Percentiles rank a stretch among this genome's conserved stretches.
phyloP scores from a whole-genome alignment of 2,113 vertebrate genomes.

The Telmatochromis sp. region DNA sequence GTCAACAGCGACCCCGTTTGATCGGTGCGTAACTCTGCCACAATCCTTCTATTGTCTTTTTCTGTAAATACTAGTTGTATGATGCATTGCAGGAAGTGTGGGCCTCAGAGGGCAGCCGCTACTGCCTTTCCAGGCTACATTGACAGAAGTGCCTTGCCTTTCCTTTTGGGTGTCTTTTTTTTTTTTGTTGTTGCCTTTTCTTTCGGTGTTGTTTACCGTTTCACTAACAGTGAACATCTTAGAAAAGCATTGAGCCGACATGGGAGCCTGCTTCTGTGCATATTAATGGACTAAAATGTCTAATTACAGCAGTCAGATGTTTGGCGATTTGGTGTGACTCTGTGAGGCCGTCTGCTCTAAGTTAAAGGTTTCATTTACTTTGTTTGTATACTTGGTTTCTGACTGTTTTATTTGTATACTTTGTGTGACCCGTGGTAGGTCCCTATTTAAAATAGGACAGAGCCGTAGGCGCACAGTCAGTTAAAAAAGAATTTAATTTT shows the following conservation, averaged over 20 bases:
- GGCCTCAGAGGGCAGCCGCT: neutral
- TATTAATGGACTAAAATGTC: neutral
- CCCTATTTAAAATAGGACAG: no score
- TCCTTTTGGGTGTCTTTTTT: neutral
- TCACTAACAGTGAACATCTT: neutral
- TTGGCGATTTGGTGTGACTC: neutral
- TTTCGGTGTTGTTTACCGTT: rapidly evolving
- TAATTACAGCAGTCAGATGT: neutral
- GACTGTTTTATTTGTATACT: neutral
- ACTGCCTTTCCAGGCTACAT: neutral
- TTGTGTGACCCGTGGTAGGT: neutral
- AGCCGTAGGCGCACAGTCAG: no score
- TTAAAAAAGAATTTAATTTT: no score
- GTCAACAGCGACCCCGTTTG: neutral
- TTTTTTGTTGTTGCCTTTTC: neutral
- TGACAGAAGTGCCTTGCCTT: neutral
- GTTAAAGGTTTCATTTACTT: neutral
- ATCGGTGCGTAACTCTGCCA: neutral
- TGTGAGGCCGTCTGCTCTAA: neutral
- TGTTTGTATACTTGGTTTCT: neutral
- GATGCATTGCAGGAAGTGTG: neutral
- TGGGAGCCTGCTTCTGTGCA: neutral
- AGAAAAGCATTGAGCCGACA: neutral
- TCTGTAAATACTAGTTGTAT: neutral
- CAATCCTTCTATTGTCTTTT: neutral